These are phyloP conservation scores for Thaumetopoea pityocampa DNA, from an alignment of 1,140 invertebrate species.

Conservation along the genomic window DNA sequence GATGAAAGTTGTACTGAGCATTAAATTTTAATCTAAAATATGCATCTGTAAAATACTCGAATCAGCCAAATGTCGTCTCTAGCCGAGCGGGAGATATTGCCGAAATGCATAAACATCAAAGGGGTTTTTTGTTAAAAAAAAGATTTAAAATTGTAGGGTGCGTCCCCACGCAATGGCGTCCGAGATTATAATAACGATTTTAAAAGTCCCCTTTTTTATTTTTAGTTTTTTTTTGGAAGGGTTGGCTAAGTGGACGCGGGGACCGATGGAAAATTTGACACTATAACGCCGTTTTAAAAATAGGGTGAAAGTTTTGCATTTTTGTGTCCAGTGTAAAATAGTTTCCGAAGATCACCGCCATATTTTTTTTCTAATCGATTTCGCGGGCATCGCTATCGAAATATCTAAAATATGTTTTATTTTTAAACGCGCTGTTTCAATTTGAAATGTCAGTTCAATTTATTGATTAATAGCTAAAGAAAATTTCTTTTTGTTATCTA, in stretches of 20 bases:
- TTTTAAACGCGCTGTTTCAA: too few species aligned
- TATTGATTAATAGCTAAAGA: too few species aligned
- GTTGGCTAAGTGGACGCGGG: conserved; percentile 65
- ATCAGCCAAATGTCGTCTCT: conserved; percentile 64
- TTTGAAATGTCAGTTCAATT: too few species aligned
- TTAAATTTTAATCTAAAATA: conserved; percentile 69
- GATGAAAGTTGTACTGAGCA: too few species aligned
- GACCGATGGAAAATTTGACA: conserved; percentile 56
- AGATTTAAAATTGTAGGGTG: conserved; percentile 70
- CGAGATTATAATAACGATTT: conserved; percentile 75
- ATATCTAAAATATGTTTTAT: too few species aligned
- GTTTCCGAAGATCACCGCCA: conserved; percentile 12
- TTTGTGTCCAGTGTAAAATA: conserved; percentile 19
- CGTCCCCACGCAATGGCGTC: conserved; percentile 65
- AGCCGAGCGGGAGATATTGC: conserved; percentile 64
- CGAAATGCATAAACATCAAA: conserved; percentile 70
- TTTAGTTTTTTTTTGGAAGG: conserved; percentile 63
- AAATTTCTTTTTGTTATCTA: too few species aligned
- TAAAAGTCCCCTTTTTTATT: conserved; percentile 59
- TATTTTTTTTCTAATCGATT: too few species aligned
- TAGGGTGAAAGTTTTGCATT: conserved; percentile 46
- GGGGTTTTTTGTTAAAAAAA: conserved; percentile 66
- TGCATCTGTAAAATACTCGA: conserved; percentile 60
- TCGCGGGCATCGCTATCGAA: conserved; percentile 9
- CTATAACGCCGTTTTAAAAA: conserved; percentile 53